Evolutionary conservation across 2,113 vertebrate species (phyloP), one percentile per base, ranked within the genome.

Genomic region (Scophthalmus maximus): DNA sequence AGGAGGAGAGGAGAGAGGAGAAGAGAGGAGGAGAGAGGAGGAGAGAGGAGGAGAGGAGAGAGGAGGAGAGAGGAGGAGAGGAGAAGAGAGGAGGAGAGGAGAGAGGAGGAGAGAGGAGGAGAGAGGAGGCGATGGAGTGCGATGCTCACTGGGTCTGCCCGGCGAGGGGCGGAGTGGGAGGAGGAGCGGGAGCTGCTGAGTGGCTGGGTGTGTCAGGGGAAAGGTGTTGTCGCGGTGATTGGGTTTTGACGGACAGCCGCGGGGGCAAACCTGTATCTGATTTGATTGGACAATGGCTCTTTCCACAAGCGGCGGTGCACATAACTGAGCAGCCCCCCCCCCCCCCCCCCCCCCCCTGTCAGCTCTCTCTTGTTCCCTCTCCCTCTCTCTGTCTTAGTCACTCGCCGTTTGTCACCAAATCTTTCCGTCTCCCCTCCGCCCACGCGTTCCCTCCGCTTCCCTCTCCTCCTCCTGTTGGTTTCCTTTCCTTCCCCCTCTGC

Each of bases 231-330:
- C 22, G 11, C 42, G 14, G 76, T 78, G 89, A 89, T 88, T 86
- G 86, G 72, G 81, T 77, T 86, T 87, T 84, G 88, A 89, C 63
- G 88, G 88, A 80, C 85, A 89, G 83, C 78, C 34, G 53, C 42
- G 51, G 79, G 76, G 89, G 63, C 62, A 49, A n/a, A 59, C 66
- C 60, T 75, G 77, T 25, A 74, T 82, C 50, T 76, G 84, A 88
- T 85, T 68, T 76, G 73, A 89, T 63, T 86, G 87, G 89, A 83
- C 83, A 64, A 59, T 62, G 17, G 73, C 82, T 88, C 82, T 75
- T 73, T 23, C 71, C 75, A 69, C 53, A n/a, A 47, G 74, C 80
- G 3, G 55, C 15, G 46, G 55, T 64, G 75, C 72, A 82, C 80
- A 53, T 20, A 64, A 14, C 55, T 36, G 56, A 62, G 46, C 20